Base-by-base conservation (phyloP, 2,113 vertebrate species). In the Typhlomys cinereus region DNA sequence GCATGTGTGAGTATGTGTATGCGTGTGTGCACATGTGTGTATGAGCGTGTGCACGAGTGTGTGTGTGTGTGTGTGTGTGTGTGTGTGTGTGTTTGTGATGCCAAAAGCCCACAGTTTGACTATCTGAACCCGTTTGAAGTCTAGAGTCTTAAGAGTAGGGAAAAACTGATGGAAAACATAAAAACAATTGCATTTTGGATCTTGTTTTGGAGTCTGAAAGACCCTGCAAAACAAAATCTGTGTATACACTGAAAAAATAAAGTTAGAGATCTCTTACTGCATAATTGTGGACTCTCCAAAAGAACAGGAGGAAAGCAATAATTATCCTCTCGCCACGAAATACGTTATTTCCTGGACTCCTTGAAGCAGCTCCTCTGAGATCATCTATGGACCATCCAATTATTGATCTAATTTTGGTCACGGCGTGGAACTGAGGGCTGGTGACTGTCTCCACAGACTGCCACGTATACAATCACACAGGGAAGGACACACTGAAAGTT, bases 251-350 rank as follows among this genome's bases (percentile, higher is more conserved):
- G 23, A 23, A 31, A 90, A 89, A 91, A 69, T 54, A 36, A 71
- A 92, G 71, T 39, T 67, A 88, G 90, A 82, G 46, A 61, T 71
- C 82, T 67, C 41, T 62, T 69, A 73, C 57, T 93, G 44, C 44
- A 59, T 96, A 92, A 90, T 71, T 91, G 78, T 79, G 62, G 88
- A 88, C 78, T 89, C 48, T 81, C 57, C 31, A 59, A 87, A 92
- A 83, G 50, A 66, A 74, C 20, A 3, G 39, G 85, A 94, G 69
- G 25, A 79, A 74, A 8, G 46, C 61, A 81, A 11, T 89, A 84
- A 91, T 92, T 90, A 91, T 14, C 90, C 44, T 78, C 76, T 89
- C 89, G 80, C 57, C 46, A 74, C 46, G n/a, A 94, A 89, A 88
- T 64, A 85, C 23, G 64, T 79, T 67, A 74, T 90, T 89, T 88